Conservation (phyloP, 2,113 vertebrate genomes). For the Hemicordylus capensis region DNA sequence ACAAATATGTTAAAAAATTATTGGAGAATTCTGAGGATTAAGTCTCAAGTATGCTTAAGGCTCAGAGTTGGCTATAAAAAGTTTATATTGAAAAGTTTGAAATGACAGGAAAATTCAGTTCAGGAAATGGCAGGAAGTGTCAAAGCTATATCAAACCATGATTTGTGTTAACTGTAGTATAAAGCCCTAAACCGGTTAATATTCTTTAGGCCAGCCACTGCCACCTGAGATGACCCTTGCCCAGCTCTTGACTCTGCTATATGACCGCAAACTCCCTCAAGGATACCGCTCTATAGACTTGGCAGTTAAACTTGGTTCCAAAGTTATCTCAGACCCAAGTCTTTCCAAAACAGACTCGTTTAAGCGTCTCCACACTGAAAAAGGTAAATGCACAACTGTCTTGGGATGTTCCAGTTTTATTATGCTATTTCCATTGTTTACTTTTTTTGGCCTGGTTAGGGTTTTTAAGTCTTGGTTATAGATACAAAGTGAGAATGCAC, state of each 20-base stretch:
- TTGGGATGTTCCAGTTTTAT: no score
- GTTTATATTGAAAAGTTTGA: not conserved
- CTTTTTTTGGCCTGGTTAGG: not conserved
- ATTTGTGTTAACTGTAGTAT: not conserved
- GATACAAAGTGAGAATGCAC: not conserved
- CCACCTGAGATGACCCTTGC: constrained; percentile 97
- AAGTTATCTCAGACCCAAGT: constrained; percentile 95
- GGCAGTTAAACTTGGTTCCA: constrained; percentile 96
- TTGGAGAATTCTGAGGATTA: not conserved
- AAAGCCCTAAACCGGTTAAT: constrained; percentile 41
- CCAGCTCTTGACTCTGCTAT: constrained; percentile 93
- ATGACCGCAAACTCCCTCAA: constrained; percentile 96
- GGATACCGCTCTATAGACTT: constrained; percentile 96
- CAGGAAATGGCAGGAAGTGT: no score
- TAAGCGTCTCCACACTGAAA: constrained; percentile 96
- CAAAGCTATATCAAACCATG: no score
- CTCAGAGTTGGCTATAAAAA: not conserved
- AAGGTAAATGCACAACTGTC: constrained; percentile 80
- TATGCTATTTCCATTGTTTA: not conserved
- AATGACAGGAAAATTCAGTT: not conserved
- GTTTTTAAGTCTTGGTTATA: not conserved
- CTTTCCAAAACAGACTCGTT: constrained; percentile 98
- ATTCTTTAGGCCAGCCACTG: constrained; percentile 89
- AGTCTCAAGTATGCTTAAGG: not conserved
- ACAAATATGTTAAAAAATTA: not conserved